A percentile compares a stretch with the other conserved stretches of the same genome.
These are phyloP conservation scores for Apamea monoglypha DNA, from an alignment of 2,888 invertebrate species.

Conservation along the genomic window DNA sequence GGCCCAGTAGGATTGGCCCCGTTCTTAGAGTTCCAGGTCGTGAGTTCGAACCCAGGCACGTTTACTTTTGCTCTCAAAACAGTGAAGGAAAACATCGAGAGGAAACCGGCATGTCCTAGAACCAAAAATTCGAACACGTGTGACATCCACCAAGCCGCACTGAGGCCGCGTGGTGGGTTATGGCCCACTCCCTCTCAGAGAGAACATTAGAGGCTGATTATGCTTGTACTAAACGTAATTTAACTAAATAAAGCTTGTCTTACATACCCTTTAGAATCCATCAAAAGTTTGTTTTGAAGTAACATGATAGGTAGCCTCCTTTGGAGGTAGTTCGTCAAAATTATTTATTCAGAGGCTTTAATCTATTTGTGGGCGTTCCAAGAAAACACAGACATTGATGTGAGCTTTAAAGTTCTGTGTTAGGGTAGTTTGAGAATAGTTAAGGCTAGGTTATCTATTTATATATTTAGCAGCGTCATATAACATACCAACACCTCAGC, in stretches of 20 bases:
- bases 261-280: constrained; percentile 17
- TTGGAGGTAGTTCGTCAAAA: constrained; percentile 57
- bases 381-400: constrained; percentile 52
- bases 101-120: neutral
- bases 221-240: neutral
- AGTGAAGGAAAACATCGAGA: too few relatives aligned
- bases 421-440: constrained; percentile 16
- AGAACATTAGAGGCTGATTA: neutral
- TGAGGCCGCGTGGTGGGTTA: neutral
- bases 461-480: neutral
- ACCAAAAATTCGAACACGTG: neutral
- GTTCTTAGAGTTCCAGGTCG: too few relatives aligned
- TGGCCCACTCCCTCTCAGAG: neutral
- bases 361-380: constrained; percentile 62
- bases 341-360: constrained; percentile 67
- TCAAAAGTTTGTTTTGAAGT: constrained; percentile 38
- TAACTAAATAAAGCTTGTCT: neutral
- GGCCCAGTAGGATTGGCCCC: too few relatives aligned
- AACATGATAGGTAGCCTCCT: constrained; percentile 32
- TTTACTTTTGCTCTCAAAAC: too few relatives aligned
- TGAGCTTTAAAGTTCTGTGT: constrained; percentile 26
- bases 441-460: neutral
- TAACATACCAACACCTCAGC: too few relatives aligned
- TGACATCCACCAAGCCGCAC: neutral
- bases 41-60: too few relatives aligned